Evolutionary conservation across 2,888 invertebrate genomes (phyloP), one percentile per base, ranked within the genome.

Genomic region (Drosophila crucigera): DNA sequence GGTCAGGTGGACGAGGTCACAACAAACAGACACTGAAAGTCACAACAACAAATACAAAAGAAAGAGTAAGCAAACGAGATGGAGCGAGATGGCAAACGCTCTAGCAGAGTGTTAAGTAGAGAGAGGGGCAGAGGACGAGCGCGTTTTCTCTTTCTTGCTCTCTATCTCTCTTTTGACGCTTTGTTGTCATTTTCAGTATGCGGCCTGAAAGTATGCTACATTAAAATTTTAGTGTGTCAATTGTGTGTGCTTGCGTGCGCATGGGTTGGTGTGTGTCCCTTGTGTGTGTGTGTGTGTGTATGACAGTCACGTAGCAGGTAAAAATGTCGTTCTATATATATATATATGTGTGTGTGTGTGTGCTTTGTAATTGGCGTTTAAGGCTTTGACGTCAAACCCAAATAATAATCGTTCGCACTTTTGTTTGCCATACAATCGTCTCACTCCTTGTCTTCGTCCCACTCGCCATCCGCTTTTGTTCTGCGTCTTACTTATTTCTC

Each of bases 171-270:
- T 53, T 60, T 80, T 49, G 4, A 41, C 56, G 63, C 66, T 74
- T 80, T 84, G 77, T 84, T 84, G 87, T 88, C 85, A 83, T 80
- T 84, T 87, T 73, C 80, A 87, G 86, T 67, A 53, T 84, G 83
- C 70, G 73, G 68, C 77, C 81, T 67, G 65, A 90, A 90, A 90
- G 83, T 88, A 82, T 82, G 90, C 88, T 82, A 80, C 90, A 90
- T 90, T 90, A 90, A 87, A 90, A 87, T 87, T 88, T 85, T 88
- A 89, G 82, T 89, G 83, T 88, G 85, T 90, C 90, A 87, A 89
- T 84, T 89, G 88, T 81, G 72, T 70, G 72, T 81, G 73, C 60
- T 43, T 50, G 68, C 60, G 39, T 37, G 53, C 50, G 56, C 55
- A 55, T 58, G 55, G 59, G 19, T 22, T 53, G 64, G 55, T 54